Percentiles rank a stretch among this genome's conserved stretches.
Conservation (phyloP, 2,113 vertebrate genomes). For the Rhea pennata region DNA sequence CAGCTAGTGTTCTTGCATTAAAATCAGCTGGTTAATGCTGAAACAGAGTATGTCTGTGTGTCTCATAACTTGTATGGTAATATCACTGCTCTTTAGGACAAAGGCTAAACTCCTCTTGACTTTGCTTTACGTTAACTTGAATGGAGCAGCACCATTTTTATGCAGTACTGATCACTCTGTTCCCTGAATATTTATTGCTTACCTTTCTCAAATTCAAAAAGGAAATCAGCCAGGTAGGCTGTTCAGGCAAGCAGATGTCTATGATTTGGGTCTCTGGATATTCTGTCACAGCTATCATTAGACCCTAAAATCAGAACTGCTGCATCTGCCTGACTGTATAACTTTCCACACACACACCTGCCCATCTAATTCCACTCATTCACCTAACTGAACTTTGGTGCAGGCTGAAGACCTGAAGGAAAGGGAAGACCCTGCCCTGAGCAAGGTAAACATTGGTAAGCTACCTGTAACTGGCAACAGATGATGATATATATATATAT, state of each 20-base stretch:
- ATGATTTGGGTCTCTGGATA: not conserved
- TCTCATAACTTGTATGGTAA: not conserved
- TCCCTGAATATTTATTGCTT: rapidly evolving
- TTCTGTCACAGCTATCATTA: not conserved
- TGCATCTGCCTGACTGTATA: not conserved
- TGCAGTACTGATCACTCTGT: not conserved
- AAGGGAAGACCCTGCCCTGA: not conserved
- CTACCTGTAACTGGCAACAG: not conserved
- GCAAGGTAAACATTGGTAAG: not conserved
- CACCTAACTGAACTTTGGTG: not conserved
- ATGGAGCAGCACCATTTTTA: not conserved
- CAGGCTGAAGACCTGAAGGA: not conserved
- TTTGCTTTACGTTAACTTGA: not conserved
- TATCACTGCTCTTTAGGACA: not conserved
- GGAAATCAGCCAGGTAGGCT: not conserved
- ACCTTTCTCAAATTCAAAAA: not conserved
- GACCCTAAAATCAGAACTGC: not conserved
- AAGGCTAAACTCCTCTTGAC: not conserved
- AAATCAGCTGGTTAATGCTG: not conserved
- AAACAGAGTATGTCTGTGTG: not conserved
- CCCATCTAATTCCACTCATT: not conserved
- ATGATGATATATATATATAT: too few relatives aligned
- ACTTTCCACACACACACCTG: not conserved
- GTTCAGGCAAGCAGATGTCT: not conserved
- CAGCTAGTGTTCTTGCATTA: not conserved